Base-by-base conservation (phyloP, 2,888 invertebrate genomes). In the Psylliodes chrysocephalus region DNA sequence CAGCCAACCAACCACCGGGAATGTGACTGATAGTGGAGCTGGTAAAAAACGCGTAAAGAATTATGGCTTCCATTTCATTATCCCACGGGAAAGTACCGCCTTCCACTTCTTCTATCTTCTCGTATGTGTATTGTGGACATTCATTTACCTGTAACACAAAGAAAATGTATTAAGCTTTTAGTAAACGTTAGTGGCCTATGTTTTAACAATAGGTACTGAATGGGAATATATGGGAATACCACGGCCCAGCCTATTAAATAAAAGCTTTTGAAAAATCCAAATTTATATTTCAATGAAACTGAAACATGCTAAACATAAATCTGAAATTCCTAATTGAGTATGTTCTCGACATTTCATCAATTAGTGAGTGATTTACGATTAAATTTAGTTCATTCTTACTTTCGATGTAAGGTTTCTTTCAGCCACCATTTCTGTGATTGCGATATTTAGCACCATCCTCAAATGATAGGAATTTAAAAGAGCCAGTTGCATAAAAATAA, bases 11-110 rank as follows among this genome's bases (percentile, higher is more conserved):
- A 59, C 93, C 94, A 46, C 93, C 94, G 0, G 94, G 94, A 30
- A 94, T 79, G 76, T 94, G 94, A 0, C 93, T 93, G 0, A 92
- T 64, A 0, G 94, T 89, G 82, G 94, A 94, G 1, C 94, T 94
- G 84, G 91, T 92, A 83, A 92, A 95, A 81, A 95, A 95, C 0
- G 92, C 88, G 49, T 91, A 90, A 1, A 94, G 84, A 38, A 94
- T 91, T 40, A 91, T 81, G 0, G 93, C 93, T 82, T 92, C 90
- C 1, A 88, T 85, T 60, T 86, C 82, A 76, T 89, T 87, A 44
- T 86, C 85, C 92, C 92, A 93, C 18, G 89, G 85, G 77, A 86
- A 77, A 15, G 62, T 68, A 10, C 64, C 65, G 8, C 66, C 68
- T 19, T 54, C 22, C 7, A 63, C 25, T n/a, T 42, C 4, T 8